phyloP scores from a whole-genome alignment of 2,113 vertebrate species.

The Embiotoca jacksoni region DNA sequence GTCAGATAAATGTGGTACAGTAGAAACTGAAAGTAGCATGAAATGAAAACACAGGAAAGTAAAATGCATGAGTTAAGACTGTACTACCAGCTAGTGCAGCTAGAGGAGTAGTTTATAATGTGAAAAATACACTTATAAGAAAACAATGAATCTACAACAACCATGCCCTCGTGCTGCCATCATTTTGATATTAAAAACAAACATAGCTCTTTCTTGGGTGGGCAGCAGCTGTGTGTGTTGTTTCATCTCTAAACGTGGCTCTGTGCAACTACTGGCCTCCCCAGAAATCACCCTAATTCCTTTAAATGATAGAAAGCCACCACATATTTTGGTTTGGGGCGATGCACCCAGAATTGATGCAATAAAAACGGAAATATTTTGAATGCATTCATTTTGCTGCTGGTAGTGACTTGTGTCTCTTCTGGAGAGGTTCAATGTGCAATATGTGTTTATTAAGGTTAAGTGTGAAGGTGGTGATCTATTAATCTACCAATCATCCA shows the following conservation, averaged over 20 bases:
- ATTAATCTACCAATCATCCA: constrained; percentile 55
- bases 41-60: no score
- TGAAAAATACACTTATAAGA: background rate
- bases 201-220: constrained; percentile 50
- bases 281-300: constrained; percentile 15
- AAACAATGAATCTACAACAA: background rate
- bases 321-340: background rate
- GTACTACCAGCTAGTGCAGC: background rate
- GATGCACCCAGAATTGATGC: background rate
- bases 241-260: constrained; percentile 9
- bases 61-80: background rate
- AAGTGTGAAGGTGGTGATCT: constrained; percentile 28
- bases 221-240: constrained; percentile 10
- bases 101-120: background rate
- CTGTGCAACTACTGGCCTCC: background rate
- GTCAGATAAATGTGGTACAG: no score
- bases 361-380: background rate
- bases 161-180: rapidly evolving
- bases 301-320: background rate
- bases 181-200: background rate
- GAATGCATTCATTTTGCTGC: background rate
- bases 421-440: background rate
- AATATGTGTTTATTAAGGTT: constrained; percentile 16
- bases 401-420: background rate
- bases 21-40: no score